A percentile compares a stretch with the other conserved stretches of the same genome.
Evolutionary conservation across 2,888 invertebrate species (phyloP).

Genomic region (Tiliacea citrago): DNA sequence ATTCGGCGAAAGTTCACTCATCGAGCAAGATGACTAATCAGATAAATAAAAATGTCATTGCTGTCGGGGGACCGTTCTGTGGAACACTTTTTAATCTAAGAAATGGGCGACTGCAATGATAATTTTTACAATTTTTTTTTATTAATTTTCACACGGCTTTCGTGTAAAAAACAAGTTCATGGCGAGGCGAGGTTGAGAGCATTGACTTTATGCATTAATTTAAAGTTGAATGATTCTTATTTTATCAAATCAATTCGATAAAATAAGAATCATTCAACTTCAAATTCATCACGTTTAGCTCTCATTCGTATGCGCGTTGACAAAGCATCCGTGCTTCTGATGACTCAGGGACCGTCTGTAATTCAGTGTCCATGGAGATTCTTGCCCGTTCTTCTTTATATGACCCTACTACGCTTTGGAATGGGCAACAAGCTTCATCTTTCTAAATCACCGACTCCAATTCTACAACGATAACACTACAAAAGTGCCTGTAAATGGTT

Average conservation of each 20-base stretch:
- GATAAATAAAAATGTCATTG: too few species aligned
- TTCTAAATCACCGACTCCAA: background rate
- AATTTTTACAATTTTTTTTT: too few species aligned
- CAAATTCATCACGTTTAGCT: background rate
- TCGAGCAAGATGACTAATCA: too few species aligned
- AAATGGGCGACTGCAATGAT: too few species aligned
- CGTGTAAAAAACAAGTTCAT: background rate
- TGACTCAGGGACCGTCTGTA: background rate
- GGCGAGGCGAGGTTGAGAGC: slow-evolving; percentile 17
- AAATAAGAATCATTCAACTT: too few species aligned
- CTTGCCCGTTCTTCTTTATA: background rate
- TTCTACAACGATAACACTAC: background rate
- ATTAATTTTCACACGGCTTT: too few species aligned
- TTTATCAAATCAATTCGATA: slow-evolving; percentile 8
- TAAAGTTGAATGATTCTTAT: slow-evolving; percentile 19
- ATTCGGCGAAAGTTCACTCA: too few species aligned
- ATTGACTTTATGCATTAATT: slow-evolving; percentile 28
- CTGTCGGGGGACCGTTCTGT: too few species aligned
- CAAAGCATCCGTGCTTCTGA: background rate
- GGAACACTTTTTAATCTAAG: too few species aligned
- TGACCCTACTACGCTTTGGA: background rate
- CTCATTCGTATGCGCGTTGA: background rate
- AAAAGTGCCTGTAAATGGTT: background rate
- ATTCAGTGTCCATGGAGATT: background rate
- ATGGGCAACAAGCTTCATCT: background rate